Base-by-base conservation (phyloP, 1,140 invertebrate genomes). In the Patella vulgata region DNA sequence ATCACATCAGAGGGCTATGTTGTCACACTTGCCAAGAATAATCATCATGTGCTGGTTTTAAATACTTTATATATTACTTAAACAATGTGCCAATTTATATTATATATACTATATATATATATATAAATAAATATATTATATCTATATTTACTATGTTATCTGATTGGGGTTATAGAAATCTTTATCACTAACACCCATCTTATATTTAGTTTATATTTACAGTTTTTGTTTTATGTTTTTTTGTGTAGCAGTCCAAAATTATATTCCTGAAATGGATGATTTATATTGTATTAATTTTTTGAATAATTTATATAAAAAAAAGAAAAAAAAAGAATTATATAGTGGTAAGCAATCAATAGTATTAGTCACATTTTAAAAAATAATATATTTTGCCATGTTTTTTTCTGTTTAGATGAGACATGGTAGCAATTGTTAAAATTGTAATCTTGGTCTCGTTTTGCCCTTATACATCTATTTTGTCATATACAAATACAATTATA, bases 21-120 rank as follows among this genome's bases (percentile, higher is more conserved):
- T 66, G 94, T 98, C 69, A 98, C 96, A 54, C 86, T 98, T 82
- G 96, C 96, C 77, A 97, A 98, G 87, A 98, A 97, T 88, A 98
- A 98, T 88, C 95, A 98, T 86, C 94, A 97, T 85, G 95, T 98
- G 72, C 89, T 98, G 81, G 92, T 98, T 75, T 88, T 98, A 75
- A 95, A 97, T 87, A 97, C 94, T 43, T 89, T 96, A 73, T 96
- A 95, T 87, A 94, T 96, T 39, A 71, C 70, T 59, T 82, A 79
- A 70, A 47, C 33, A 30, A 28, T 46, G 43, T 47, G 44, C 43
- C 43, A 58, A 47, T 48, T 28, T 21, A 47, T 14, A 46, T n/a
- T 19, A 53, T 53, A 42, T 27, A 55, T 42, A 40, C 19, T 39
- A 40, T 36, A 40, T n/a, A 57, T 46, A 44, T 27, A 57, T 57